Evolutionary conservation across 2,888 invertebrate species (phyloP).

Genomic region (Lycia hirtaria): DNA sequence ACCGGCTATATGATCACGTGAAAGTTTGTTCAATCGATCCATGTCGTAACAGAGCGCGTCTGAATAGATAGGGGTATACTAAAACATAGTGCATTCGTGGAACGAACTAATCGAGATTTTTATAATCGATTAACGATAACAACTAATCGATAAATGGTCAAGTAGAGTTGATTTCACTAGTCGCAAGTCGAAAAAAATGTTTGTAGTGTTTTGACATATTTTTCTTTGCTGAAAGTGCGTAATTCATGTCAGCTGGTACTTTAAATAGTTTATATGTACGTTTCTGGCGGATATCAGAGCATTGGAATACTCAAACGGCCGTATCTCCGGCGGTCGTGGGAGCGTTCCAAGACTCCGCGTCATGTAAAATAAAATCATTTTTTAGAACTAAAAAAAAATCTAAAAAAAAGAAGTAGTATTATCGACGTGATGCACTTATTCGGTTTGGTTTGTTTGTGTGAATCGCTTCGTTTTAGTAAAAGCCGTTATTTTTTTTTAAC

Average conservation of each 20-base stretch:
- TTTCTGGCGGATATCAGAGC: constrained; percentile 52
- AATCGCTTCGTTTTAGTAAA: constrained; percentile 80
- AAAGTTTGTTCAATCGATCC: constrained; percentile 52
- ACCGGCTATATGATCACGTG: constrained; percentile 70
- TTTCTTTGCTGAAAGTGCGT: constrained; percentile 87
- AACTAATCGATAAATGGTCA: constrained; percentile 82
- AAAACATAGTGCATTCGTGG: constrained; percentile 82
- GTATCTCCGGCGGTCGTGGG: constrained; percentile 59
- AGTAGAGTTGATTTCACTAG: constrained; percentile 86
- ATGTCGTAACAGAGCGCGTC: constrained; percentile 63
- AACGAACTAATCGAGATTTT: constrained; percentile 76
- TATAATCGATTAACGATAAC: constrained; percentile 63
- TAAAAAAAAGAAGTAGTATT: constrained; percentile 68
- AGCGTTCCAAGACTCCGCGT: constrained; percentile 70
- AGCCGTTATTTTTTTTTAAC: constrained; percentile 56
- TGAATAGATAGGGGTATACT: constrained; percentile 75
- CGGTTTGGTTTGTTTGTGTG: constrained; percentile 74
- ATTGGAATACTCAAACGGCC: constrained; percentile 75
- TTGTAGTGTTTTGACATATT: constrained; percentile 86
- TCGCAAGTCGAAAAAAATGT: constrained; percentile 84
- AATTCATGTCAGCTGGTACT: constrained; percentile 85
- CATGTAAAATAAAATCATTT: constrained; percentile 79
- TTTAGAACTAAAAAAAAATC: constrained; percentile 71
- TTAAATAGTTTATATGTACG: constrained; percentile 61
- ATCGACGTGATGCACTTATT: constrained; percentile 81